Evolutionary conservation across 2,888 invertebrate genomes (phyloP).

Genomic region (Eupeodes latifasciatus): DNA sequence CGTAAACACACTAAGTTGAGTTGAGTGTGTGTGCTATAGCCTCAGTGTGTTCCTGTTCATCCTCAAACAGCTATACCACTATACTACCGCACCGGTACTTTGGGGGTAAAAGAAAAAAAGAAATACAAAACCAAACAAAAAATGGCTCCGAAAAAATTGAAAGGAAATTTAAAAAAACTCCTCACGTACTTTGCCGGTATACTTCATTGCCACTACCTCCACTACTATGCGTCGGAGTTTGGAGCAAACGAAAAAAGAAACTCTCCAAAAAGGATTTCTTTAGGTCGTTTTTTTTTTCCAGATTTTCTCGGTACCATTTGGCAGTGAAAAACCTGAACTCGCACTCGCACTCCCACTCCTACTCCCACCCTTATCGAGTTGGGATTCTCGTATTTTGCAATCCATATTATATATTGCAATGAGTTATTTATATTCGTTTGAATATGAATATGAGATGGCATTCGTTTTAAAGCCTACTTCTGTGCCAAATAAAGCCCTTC

Average conservation of each 20-base stretch:
- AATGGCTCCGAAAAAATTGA: background rate
- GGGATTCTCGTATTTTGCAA: conserved; percentile 15
- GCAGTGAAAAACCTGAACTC: background rate
- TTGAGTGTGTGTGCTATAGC: background rate
- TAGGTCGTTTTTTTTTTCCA: conserved; percentile 38
- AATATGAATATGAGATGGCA: conserved; percentile 54
- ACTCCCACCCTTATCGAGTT: background rate
- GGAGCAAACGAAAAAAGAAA: conserved; percentile 8
- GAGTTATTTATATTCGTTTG: conserved; percentile 72
- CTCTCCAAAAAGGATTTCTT: conserved; percentile 55
- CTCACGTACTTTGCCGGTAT: conserved; percentile 64
- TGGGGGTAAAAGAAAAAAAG: background rate
- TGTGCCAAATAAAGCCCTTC: conserved; percentile 14
- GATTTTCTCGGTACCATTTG: conserved; percentile 45
- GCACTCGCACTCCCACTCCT: background rate
- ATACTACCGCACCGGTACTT: conserved; percentile 10
- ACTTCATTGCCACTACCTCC: conserved; percentile 22
- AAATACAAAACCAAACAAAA: background rate
- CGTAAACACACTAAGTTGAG: conserved; percentile 44
- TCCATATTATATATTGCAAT: conserved; percentile 68
- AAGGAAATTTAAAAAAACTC: conserved; percentile 66
- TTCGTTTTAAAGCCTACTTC: conserved; percentile 56
- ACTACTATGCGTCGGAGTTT: background rate
- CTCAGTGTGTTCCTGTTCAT: conserved; percentile 35
- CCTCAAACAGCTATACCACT: conserved; percentile 1